A percentile compares a stretch with the other conserved stretches of the same genome.
phyloP scores from a whole-genome alignment of 1,140 invertebrate species.

The Thalassaphorura encarpata region DNA sequence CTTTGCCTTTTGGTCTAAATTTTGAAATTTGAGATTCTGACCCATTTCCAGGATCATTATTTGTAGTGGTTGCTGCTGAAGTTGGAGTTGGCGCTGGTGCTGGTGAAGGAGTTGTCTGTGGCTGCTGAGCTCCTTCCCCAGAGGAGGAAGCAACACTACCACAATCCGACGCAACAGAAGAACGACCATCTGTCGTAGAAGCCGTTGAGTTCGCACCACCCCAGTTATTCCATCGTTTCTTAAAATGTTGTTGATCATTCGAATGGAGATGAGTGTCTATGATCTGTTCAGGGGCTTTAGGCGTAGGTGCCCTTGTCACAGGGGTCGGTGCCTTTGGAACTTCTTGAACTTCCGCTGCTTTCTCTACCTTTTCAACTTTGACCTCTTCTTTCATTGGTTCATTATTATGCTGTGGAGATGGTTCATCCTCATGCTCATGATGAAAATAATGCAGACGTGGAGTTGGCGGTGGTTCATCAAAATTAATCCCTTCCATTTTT shows the following conservation, averaged over 20 bases:
- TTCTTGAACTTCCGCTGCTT: background rate
- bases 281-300: background rate
- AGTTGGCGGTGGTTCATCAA: constrained; percentile 11
- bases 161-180: constrained; percentile 27
- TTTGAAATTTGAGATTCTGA: constrained; percentile 8
- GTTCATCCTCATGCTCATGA: too few relatives aligned
- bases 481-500: constrained; percentile 1
- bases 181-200: constrained; percentile 23
- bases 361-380: constrained; percentile 22
- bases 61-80: background rate
- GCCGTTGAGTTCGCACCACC: background rate
- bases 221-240: constrained; percentile 5
- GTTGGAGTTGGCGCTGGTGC: constrained; percentile 2
- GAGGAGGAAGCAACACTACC: constrained; percentile 13
- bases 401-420: constrained; percentile 7
- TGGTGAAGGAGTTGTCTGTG: background rate
- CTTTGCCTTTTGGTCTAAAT: constrained; percentile 29
- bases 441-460: too few relatives aligned
- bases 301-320: background rate
- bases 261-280: background rate
- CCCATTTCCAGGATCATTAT: background rate
- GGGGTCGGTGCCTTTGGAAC: background rate
- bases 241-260: background rate
- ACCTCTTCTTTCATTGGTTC: constrained; percentile 7
- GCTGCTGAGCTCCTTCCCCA: background rate